phyloP scores from a whole-genome alignment of 2,888 invertebrate species.

The Ennomos quercinarius region DNA sequence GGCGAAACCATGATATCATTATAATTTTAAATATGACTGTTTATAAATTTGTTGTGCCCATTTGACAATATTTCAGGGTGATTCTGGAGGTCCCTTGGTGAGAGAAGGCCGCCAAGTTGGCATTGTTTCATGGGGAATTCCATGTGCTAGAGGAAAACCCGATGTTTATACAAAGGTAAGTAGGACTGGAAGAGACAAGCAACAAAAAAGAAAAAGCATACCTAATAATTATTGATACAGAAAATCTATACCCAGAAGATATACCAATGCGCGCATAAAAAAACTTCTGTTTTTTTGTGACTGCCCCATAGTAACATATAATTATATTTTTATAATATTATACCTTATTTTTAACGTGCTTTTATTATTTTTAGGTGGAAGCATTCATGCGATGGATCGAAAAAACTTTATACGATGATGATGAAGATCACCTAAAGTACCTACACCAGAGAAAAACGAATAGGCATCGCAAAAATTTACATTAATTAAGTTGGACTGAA shows the following conservation, averaged over 20 bases:
- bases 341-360: too few relatives aligned
- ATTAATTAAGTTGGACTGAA: background rate
- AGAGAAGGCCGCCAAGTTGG: constrained; percentile 79
- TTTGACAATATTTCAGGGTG: constrained; percentile 65
- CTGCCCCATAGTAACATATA: too few relatives aligned
- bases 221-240: too few relatives aligned
- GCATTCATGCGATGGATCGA: constrained; percentile 79
- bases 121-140: constrained; percentile 81
- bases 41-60: background rate
- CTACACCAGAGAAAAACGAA: constrained; percentile 54
- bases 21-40: too few relatives aligned
- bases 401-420: constrained; percentile 71
- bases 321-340: too few relatives aligned
- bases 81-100: constrained; percentile 83
- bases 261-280: too few relatives aligned
- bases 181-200: too few relatives aligned
- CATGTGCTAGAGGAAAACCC: constrained; percentile 80
- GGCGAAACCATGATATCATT: too few relatives aligned
- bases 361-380: constrained; percentile 62
- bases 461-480: constrained; percentile 46
- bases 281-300: too few relatives aligned
- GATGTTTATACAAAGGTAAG: constrained; percentile 79
- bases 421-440: constrained; percentile 67
- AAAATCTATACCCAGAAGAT: too few relatives aligned
- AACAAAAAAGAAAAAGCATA: too few relatives aligned